A percentile compares a stretch with the other conserved stretches of the same genome.
These are phyloP conservation scores for Cladorhizidae sp. DNA, from an alignment of 37 sponge, comb jelly and placozoan species.

Conservation along the genomic window DNA sequence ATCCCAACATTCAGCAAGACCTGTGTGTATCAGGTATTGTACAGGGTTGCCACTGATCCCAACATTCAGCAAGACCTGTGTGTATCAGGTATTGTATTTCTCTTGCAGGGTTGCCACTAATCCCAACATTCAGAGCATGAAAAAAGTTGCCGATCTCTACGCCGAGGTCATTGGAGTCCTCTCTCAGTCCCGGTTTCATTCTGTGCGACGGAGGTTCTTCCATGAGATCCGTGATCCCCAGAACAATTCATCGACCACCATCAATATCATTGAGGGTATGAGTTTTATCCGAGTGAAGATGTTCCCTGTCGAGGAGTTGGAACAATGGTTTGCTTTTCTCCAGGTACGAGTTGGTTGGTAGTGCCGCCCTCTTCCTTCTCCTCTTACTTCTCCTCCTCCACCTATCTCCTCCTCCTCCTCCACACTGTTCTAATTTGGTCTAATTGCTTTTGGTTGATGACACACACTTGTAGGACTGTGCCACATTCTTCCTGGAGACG, in stretches of 20 bases:
- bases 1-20: too few species aligned
- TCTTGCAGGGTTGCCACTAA: conserved; percentile 33
- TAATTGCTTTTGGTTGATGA: too few species aligned
- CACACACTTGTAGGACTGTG: conserved; percentile 69
- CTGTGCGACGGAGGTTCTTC: conserved; percentile 81
- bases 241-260: conserved; percentile 46
- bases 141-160: conserved; percentile 91
- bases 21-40: too few species aligned
- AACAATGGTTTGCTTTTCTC: conserved; percentile 92
- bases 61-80: too few species aligned
- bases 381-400: too few species aligned
- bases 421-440: too few species aligned
- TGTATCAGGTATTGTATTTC: too few species aligned
- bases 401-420: too few species aligned
- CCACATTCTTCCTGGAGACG: conserved; percentile 73
- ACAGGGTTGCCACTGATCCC: too few species aligned
- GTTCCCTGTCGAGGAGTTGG: conserved; percentile 97
- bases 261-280: conserved; percentile 93
- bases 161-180: conserved; percentile 98
- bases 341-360: conserved; percentile 85
- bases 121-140: conserved; percentile 87
- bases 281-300: conserved; percentile 92
- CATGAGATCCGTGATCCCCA: conserved; percentile 75
- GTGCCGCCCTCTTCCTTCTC: too few species aligned
- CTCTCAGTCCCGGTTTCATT: conserved; percentile 88